Base-by-base conservation (phyloP, 2,113 vertebrate species). In the Prionailurus bengalensis region DNA sequence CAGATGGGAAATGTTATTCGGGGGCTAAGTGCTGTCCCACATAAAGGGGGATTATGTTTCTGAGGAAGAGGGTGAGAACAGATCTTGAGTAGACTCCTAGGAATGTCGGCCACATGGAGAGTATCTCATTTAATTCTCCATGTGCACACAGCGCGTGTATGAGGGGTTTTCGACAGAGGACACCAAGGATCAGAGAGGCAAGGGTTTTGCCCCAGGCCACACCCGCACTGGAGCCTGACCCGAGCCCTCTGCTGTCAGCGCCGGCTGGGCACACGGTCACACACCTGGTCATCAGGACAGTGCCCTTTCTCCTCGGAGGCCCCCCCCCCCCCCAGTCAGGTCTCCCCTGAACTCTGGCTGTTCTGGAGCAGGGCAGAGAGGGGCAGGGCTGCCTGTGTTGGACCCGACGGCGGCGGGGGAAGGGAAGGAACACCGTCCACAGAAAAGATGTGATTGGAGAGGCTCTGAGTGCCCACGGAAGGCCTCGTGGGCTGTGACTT, bases 131-230 rank as follows among this genome's bases (percentile, higher is more conserved):
- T 1, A 45, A 14, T 36, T 1, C 48, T 19, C 73, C 13, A 2
- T 31, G 2, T 11, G 15, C 8, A 42, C 2, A 0, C 21, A 36
- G 2, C 29, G 0, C 0, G 3, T 25, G 5, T 15, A 0, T 25
- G 19, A 10, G 27, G 13, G 25, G 0, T 71, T 7, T 16, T 23
- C 3, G 39, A 63, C 9, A 13, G 55, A 25, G 25, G 66, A 82
- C 2, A 9, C 31, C 2, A 10, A 42, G 39, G 29, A 29, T 45
- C 61, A 19, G 29, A 27, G 14, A 55, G 61, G 21, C 53, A 10
- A 33, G 66, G 3, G 13, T 19, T 36, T 4, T 13, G 31, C 53
- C 51, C 14, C 8, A 3, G 74, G 31, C 93, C 7, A 2, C 27
- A 25, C 6, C n/a, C 36, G 21, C 6, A 2, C 55, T 33, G 8